Percentiles rank a stretch among this genome's conserved stretches.
Conservation (phyloP, 2,797 vertebrate species). For the Cercopithecus mitis region DNA sequence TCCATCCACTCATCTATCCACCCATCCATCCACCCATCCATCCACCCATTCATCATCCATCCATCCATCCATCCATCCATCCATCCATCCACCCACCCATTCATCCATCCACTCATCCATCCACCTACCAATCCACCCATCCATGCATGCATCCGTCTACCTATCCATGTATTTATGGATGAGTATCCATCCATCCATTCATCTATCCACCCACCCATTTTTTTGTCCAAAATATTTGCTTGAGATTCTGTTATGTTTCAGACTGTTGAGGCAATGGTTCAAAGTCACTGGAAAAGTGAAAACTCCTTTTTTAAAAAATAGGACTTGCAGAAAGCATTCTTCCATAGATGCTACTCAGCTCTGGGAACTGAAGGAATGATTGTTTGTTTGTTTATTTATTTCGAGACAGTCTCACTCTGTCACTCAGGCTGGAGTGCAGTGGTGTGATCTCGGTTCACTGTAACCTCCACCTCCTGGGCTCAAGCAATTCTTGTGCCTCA, state of each 20-base stretch:
- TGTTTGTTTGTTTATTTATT: neutral
- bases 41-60: too few species aligned
- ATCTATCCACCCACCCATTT: neutral
- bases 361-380: neutral
- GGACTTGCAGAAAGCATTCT: neutral
- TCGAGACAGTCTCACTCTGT: neutral
- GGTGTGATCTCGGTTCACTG: neutral
- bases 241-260: neutral
- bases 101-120: neutral
- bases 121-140: neutral
- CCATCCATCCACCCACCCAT: neutral
- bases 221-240: neutral
- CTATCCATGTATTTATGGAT: neutral
- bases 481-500: neutral
- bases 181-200: neutral
- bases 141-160: fast-evolving
- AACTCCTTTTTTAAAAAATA: neutral
- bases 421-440: neutral
- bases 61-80: neutral
- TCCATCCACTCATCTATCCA: neutral
- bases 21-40: neutral
- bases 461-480: neutral
- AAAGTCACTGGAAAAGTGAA: neutral
- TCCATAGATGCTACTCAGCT: neutral
- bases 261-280: neutral